Evolutionary conservation across 2,113 vertebrate genomes (phyloP).

Genomic region (Stomatorhinus ivindoensis): DNA sequence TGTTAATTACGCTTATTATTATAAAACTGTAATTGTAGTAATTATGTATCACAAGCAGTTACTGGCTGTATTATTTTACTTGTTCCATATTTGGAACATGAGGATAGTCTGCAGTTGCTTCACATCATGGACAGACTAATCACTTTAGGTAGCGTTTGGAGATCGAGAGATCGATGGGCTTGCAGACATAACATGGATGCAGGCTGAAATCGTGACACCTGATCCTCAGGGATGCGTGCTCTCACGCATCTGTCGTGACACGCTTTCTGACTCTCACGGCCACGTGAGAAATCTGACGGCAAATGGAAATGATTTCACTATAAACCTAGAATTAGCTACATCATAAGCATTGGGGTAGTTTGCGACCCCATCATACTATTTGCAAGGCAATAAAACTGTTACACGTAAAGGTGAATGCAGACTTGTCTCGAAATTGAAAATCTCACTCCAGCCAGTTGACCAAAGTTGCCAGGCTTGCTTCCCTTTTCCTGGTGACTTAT

Average conservation of each 20-base stretch:
- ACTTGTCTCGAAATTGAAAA: neutral
- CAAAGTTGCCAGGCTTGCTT: neutral
- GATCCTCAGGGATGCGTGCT: neutral
- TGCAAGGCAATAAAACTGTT: neutral
- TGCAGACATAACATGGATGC: neutral
- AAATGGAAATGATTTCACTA: neutral
- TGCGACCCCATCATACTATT: neutral
- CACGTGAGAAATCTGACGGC: neutral
- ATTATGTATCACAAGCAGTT: neutral
- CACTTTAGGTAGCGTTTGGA: neutral
- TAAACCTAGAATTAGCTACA: neutral
- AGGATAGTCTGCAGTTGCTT: neutral
- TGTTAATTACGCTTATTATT: constrained; percentile 7
- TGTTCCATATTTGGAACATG: neutral
- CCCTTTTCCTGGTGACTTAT: neutral
- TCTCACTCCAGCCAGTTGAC: neutral
- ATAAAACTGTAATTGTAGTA: neutral
- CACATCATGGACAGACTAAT: neutral
- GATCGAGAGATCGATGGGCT: neutral
- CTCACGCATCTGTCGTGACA: neutral
- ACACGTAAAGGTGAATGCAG: neutral
- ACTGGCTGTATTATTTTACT: neutral
- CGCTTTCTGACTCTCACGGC: neutral
- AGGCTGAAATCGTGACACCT: neutral
- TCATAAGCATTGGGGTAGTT: neutral